Conservation (phyloP, 2,797 vertebrate genomes). For the Esox masquinongy region DNA sequence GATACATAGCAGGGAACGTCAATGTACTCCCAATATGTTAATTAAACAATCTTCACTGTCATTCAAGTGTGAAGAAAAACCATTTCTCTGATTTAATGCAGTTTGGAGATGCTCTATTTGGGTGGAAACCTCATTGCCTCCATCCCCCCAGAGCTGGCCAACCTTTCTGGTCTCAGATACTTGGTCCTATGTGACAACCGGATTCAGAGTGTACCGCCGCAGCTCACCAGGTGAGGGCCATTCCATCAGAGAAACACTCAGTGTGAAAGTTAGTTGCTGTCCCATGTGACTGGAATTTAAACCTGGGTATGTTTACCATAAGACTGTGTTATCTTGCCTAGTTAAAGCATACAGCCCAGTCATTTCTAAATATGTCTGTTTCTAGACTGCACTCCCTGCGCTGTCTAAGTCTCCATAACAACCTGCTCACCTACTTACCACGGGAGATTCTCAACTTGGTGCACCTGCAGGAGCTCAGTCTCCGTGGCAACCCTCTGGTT, state of each 20-base stretch:
- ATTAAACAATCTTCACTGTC: neutral
- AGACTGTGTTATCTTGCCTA: neutral
- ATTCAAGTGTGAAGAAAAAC: neutral
- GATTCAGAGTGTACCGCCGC: constrained; percentile 95
- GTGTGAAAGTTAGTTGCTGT: neutral
- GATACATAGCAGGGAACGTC: no score
- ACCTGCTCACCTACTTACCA: constrained; percentile 93
- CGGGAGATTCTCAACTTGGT: constrained; percentile 95
- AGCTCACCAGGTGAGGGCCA: constrained; percentile 86
- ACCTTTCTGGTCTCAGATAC: constrained; percentile 89
- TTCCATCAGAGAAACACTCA: constrained; percentile 40
- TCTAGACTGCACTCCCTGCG: constrained; percentile 89
- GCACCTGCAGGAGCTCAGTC: constrained; percentile 93
- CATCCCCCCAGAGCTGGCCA: constrained; percentile 93
- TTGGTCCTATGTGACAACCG: constrained; percentile 97
- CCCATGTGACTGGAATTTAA: neutral
- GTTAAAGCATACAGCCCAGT: neutral
- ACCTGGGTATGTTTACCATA: neutral
- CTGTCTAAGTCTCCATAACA: constrained; percentile 97
- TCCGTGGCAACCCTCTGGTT: constrained; percentile 94
- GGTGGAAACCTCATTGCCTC: constrained; percentile 94
- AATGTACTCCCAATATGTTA: neutral
- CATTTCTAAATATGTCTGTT: neutral
- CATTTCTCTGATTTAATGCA: constrained; percentile 54
- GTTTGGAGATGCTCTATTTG: constrained; percentile 94